Evolutionary conservation across 2,797 vertebrate genomes (phyloP), one percentile per base, ranked within the genome.

Genomic region (Loris lydekkerianus): DNA sequence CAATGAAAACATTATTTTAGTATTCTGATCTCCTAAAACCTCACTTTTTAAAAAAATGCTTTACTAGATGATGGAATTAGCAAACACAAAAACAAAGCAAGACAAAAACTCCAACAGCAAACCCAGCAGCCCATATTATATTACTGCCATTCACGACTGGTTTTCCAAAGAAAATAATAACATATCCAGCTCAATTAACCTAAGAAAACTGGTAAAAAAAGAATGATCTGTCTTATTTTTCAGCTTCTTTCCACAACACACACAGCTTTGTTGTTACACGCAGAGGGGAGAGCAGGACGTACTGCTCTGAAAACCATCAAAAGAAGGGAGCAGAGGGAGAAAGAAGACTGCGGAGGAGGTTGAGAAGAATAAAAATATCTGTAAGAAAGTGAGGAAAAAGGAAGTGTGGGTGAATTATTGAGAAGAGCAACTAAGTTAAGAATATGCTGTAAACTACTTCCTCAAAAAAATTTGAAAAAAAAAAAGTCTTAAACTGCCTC

Each of bases 211-310:
- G 18, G 73, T 95, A 77, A 94, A 86, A 78, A 96, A 95, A 96
- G 94, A 94, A 53, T 70, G 78, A 84, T 90, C 87, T 93, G 96
- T 96, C 88, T 96, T 78, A 78, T 43, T 94, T 95, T 93, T 70
- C 56, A 56, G 84, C 89, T 91, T 86, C 83, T 86, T 53, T 82
- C 72, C 67, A 89, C 86, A 82, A 65, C 4, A 80, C 78, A 93
- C 81, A 89, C 65, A 94, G 91, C 90, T 91, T 92, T 80, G 76
- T 43, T 95, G 96, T 90, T 78, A 93, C 92, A 27, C 14, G 31
- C 43, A 29, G 34, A 95, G 61, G 77, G 90, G 70, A 81, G 53
- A 46, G 70, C 83, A 77, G 77, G 29, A 40, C 40, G 37, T 58
- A 56, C 1, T 31, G 31, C 91, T 92, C 56, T 63, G 82, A 88